These are phyloP conservation scores for Ascaphus truei DNA, from an alignment of 2,113 vertebrate genomes.

Conservation along the genomic window DNA sequence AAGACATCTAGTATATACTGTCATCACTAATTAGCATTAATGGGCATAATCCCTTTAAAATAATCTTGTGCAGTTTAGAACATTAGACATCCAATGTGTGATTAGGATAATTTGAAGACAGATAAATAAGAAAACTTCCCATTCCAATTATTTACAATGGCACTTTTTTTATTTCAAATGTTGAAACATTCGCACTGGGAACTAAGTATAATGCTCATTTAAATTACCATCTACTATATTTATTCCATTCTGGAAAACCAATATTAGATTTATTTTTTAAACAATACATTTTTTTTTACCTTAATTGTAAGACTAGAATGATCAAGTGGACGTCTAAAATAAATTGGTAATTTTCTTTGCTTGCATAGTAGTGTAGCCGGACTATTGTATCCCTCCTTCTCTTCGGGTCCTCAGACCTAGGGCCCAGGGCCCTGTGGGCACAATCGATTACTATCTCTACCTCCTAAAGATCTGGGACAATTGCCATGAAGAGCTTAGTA, in stretches of 20 bases:
- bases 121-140: slow-evolving; percentile 9
- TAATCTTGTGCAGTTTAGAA: slow-evolving; percentile 8
- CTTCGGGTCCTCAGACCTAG: too few relatives aligned
- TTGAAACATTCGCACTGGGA: neutral
- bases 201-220: neutral
- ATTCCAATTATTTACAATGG: slow-evolving; percentile 11
- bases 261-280: neutral
- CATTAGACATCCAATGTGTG: neutral
- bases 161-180: slow-evolving; percentile 1
- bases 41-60: slow-evolving; percentile 14
- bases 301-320: too few relatives aligned
- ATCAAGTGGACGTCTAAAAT: too few relatives aligned
- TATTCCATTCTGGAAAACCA: neutral
- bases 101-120: slow-evolving; percentile 14
- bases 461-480: too few relatives aligned
- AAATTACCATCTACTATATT: neutral
- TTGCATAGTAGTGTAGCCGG: too few relatives aligned
- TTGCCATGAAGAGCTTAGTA: too few relatives aligned
- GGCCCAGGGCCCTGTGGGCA: too few relatives aligned
- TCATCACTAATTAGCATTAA: slow-evolving; percentile 16
- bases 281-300: too few relatives aligned
- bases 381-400: too few relatives aligned
- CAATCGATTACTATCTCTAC: too few relatives aligned
- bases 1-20: neutral
- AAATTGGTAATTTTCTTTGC: too few relatives aligned